These are phyloP conservation scores for Nothobranchius furzeri DNA, from an alignment of 2,113 vertebrate species.

Conservation along the genomic window DNA sequence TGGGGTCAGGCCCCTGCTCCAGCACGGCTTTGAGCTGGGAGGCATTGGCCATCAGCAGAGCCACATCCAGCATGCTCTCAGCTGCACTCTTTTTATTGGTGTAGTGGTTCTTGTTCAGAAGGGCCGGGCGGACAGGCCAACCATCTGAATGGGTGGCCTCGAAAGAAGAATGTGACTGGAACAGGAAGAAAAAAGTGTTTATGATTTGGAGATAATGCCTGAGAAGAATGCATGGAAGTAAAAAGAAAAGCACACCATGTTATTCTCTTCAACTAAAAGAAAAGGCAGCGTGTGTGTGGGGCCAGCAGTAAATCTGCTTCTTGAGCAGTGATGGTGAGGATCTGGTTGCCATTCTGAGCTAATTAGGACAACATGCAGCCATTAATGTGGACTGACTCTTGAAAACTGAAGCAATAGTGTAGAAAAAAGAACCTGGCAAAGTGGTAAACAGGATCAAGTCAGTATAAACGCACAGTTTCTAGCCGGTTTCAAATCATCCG, in stretches of 20 bases:
- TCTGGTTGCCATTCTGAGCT: constrained; percentile 45
- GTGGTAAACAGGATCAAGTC: constrained; percentile 10
- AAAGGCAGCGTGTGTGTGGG: constrained; percentile 31
- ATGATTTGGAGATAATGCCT: constrained; percentile 22
- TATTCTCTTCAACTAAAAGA: constrained; percentile 19
- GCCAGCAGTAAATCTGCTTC: constrained; percentile 43
- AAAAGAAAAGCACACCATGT: constrained; percentile 23
- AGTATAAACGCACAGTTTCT: background rate
- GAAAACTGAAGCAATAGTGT: constrained; percentile 42
- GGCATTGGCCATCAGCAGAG: constrained; percentile 90
- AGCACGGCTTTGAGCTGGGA: constrained; percentile 90
- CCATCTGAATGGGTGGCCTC: constrained; percentile 38
- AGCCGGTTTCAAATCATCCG: background rate
- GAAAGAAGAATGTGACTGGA: constrained; percentile 24
- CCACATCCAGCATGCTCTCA: constrained; percentile 91
- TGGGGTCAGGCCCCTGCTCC: constrained; percentile 82
- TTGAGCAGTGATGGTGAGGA: constrained; percentile 35
- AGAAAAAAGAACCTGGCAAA: constrained; percentile 9
- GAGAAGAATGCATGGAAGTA: constrained; percentile 25
- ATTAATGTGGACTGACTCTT: constrained; percentile 46
- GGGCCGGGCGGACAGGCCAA: constrained; percentile 49
- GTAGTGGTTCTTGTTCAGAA: constrained; percentile 88
- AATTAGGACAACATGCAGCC: constrained; percentile 48
- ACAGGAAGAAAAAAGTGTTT: constrained; percentile 34
- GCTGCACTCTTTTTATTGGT: constrained; percentile 92